Evolutionary conservation across 2,797 vertebrate species (phyloP), one percentile per base, ranked within the genome.

Genomic region (Staurois parvus): DNA sequence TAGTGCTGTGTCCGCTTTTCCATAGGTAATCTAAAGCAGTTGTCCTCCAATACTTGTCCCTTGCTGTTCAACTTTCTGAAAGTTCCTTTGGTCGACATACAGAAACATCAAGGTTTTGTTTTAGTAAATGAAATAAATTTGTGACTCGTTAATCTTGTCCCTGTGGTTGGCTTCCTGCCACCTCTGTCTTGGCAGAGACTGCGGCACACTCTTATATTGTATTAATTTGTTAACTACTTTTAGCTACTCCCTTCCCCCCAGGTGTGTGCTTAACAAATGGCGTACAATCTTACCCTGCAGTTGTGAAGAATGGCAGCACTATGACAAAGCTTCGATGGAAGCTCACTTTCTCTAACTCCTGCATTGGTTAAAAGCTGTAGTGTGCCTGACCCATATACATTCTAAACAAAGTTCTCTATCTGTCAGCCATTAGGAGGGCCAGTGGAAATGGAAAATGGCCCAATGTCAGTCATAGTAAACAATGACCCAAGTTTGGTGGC

Each of bases 111-210:
- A 69, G 13, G 19, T 77, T 29, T 77, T 66, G 19, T 24, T 66
- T 77, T 21, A 66, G 24, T 21, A 34, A 42, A 77, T 77, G 26
- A 77, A 77, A 64, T 59, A 66, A 2, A 28, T 34, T 24, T 42
- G 59, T 34, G 17, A 34, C 21, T 17, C 59, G 66, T 77, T 66
- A 66, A 76, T 76, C 30, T 76, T 26, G 21, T 56, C 29, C 30
- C 34, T 24, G 75, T 62, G 76, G 66, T 66, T 66, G 76, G 28
- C 59, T 40, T 17, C 13, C 21, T 0, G 59, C 56, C 52, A 59
- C 32, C 56, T 40, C 56, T 17, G 76, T 40, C 59, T 42, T 66
- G 59, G 59, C 76, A 34, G 12, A 42, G 12, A 6, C 13, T 52
- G 48, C 48, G 15, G 48, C 48, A 5, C 48, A 19, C 48, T 52